Conservation (phyloP, 2,888 invertebrate species). For the Gymnocheta viridis region DNA sequence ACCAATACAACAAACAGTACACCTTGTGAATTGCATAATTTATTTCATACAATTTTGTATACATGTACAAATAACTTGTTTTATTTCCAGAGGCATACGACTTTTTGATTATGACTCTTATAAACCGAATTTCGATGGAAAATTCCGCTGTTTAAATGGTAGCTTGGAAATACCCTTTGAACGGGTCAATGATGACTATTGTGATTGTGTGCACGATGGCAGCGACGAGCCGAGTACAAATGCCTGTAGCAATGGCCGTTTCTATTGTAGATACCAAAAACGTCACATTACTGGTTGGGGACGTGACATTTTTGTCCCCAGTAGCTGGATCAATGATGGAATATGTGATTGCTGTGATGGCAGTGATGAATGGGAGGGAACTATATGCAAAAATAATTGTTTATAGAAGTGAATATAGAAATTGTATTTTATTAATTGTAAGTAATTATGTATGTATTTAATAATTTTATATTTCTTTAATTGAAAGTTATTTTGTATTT, state of each 20-base stretch:
- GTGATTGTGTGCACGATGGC: slow-evolving; percentile 90
- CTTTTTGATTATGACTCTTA: slow-evolving; percentile 82
- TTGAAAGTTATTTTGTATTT: too few species aligned
- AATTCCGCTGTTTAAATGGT: slow-evolving; percentile 82
- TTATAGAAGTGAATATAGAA: slow-evolving; percentile 70
- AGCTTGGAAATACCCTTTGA: slow-evolving; percentile 83
- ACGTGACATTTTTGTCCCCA: slow-evolving; percentile 84
- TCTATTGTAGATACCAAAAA: slow-evolving; percentile 87
- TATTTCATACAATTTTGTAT: too few species aligned
- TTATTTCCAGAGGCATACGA: slow-evolving; percentile 80
- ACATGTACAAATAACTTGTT: too few species aligned
- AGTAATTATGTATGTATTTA: slow-evolving; percentile 18
- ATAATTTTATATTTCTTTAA: slow-evolving; percentile 22
- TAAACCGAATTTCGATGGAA: slow-evolving; percentile 81
- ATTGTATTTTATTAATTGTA: slow-evolving; percentile 7
- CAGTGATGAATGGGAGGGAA: slow-evolving; percentile 89
- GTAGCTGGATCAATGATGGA: slow-evolving; percentile 94
- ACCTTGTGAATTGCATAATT: too few species aligned
- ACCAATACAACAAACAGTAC: too few species aligned
- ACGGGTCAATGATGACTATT: slow-evolving; percentile 91
- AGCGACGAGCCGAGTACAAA: slow-evolving; percentile 92
- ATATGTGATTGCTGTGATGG: slow-evolving; percentile 97
- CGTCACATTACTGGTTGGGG: slow-evolving; percentile 81
- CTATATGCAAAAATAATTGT: slow-evolving; percentile 76
- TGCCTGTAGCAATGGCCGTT: slow-evolving; percentile 92